These are phyloP conservation scores for Cryptotermes secundus DNA, from an alignment of 1,140 invertebrate species.

Conservation along the genomic window DNA sequence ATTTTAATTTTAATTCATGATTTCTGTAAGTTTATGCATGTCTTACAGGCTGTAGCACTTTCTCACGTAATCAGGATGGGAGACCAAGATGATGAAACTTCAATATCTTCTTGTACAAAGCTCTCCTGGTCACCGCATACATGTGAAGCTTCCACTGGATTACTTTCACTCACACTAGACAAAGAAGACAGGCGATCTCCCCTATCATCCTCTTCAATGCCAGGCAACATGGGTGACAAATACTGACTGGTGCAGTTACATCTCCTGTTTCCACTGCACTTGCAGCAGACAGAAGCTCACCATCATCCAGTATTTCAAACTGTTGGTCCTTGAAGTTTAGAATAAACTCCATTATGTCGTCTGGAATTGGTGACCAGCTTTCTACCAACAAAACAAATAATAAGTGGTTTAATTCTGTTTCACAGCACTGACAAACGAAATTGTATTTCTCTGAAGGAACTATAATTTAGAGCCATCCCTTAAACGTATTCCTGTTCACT, in stretches of 20 bases:
- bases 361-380: slow-evolving; percentile 19
- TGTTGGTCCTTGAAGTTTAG: slow-evolving; percentile 26
- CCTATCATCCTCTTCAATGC: slow-evolving; percentile 30
- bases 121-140: slow-evolving; percentile 17
- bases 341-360: slow-evolving; percentile 29
- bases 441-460: neutral
- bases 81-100: too few relatives aligned
- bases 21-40: too few relatives aligned
- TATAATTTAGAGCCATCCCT: neutral
- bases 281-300: neutral
- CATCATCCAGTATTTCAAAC: slow-evolving; percentile 25
- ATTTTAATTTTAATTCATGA: too few relatives aligned
- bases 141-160: too few relatives aligned
- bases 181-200: neutral
- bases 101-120: slow-evolving; percentile 7
- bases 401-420: neutral
- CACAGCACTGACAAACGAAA: neutral
- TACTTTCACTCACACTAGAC: neutral
- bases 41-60: too few relatives aligned
- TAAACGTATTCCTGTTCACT: neutral
- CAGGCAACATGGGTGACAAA: slow-evolving; percentile 18
- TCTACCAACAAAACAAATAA: slow-evolving; percentile 26
- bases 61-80: too few relatives aligned
- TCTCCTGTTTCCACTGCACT: neutral
- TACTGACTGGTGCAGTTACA: slow-evolving; percentile 8